phyloP scores from a whole-genome alignment of 2,797 vertebrate species.

The Telmatherina bonti region DNA sequence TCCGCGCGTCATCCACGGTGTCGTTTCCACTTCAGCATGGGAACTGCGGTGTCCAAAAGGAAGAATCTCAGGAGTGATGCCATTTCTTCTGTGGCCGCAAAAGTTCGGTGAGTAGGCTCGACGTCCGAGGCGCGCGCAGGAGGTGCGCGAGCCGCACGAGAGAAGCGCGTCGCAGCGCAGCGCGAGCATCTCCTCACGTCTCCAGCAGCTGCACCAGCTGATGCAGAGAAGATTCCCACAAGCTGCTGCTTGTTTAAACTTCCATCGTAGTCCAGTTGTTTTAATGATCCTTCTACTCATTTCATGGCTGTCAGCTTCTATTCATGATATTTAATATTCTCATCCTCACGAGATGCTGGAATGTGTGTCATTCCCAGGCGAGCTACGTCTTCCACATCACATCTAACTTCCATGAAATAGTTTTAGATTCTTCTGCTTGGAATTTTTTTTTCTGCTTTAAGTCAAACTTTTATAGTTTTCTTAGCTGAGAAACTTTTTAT shows the following conservation, averaged over 20 bases:
- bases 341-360: not conserved
- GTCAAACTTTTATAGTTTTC: too few relatives aligned
- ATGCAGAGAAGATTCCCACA: not conserved
- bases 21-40: constrained; percentile 89
- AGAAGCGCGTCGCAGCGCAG: too few relatives aligned
- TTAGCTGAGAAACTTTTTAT: too few relatives aligned
- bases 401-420: too few relatives aligned
- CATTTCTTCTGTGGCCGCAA: constrained; percentile 94
- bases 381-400: too few relatives aligned
- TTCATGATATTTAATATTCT: not conserved
- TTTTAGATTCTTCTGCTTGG: too few relatives aligned
- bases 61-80: constrained; percentile 93
- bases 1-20: constrained; percentile 70
- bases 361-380: not conserved
- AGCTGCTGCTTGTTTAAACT: not conserved
- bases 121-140: too few relatives aligned
- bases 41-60: constrained; percentile 94
- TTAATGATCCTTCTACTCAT: not conserved
- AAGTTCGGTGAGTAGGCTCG: constrained; percentile 91
- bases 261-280: not conserved
- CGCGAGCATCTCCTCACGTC: too few relatives aligned
- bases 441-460: too few relatives aligned
- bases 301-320: not conserved
- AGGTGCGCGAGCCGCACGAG: too few relatives aligned
- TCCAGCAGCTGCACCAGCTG: too few relatives aligned